Evolutionary conservation across 1,140 invertebrate genomes (phyloP), one percentile per base, ranked within the genome.

Genomic region (Hyposmocoma kahamanoa): DNA sequence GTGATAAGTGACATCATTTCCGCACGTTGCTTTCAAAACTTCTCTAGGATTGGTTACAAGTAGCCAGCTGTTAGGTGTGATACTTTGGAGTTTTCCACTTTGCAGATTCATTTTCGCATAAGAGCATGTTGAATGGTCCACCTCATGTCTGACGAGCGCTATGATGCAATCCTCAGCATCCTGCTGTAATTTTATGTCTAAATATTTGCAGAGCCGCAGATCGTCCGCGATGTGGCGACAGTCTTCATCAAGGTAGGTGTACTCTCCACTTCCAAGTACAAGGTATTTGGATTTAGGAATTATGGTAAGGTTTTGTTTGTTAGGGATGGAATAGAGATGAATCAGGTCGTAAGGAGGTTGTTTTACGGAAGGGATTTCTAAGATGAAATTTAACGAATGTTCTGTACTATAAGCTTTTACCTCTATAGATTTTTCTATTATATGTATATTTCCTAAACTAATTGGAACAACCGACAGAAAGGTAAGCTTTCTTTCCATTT

Each of bases 231-330:
- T 41, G 9, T 11, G 4, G 11, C 20, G 1, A 20, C 38, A 41
- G 6, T 10, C 38, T 6, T 41, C 38, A 11, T 41, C 38, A 11
- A 41, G 18, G 38, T 41, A 41, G 13, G 38, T 10, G 38, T 41
- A 41, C 38, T 41, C 38, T 20, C 22, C 38, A 41, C 38, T 41
- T 13, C 38, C 38, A 41, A 41, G 38, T 41, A 22, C 18, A 21
- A 41, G 38, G 38, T 21, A 41, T 41, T 41, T 41, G 38, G 38
- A 41, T 21, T 41, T 41, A 41, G 38, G 38, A 41, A 41, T 41
- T 18, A 41, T 41, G 3, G 38, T 41, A 11, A 41, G 9, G 13
- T 41, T 41, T 41, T 41, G 38, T 19, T 41, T 18, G 19, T 41
- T 21, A 21, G 38, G 38, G 15, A 41, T 41, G 18, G 38, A 41